Conservation (phyloP, 2,888 invertebrate genomes). For the Gonocerus acuteangulatus region DNA sequence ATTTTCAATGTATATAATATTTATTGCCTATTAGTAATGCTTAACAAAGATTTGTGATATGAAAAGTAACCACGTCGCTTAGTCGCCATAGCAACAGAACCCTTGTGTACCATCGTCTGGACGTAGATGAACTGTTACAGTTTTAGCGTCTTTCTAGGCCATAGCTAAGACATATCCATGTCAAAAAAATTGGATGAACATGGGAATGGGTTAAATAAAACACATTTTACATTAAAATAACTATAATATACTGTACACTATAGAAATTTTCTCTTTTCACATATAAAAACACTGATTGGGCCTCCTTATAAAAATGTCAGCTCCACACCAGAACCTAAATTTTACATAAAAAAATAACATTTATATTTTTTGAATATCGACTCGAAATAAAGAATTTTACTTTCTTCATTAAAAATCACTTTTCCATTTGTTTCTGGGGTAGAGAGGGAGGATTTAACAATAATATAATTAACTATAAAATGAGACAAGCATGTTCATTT, state of each 20-base stretch:
- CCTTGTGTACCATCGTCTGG: too few species aligned
- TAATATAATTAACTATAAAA: slow-evolving; percentile 10
- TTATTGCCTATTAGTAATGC: too few species aligned
- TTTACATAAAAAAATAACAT: slow-evolving; percentile 9
- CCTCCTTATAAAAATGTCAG: slow-evolving; percentile 14
- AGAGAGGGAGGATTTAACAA: slow-evolving; percentile 1
- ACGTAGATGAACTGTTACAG: too few species aligned
- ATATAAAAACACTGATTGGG: slow-evolving; percentile 25
- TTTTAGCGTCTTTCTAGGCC: too few species aligned
- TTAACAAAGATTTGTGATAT: too few species aligned
- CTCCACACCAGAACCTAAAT: slow-evolving; percentile 20
- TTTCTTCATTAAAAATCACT: slow-evolving; percentile 3
- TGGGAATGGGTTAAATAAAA: too few species aligned
- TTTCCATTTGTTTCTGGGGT: not conserved
- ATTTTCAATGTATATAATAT: too few species aligned
- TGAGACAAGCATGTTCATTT: slow-evolving; percentile 10
- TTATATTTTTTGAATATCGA: slow-evolving; percentile 7
- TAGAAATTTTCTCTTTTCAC: slow-evolving; percentile 10
- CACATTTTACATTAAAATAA: slow-evolving; percentile 9
- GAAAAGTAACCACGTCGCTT: too few species aligned
- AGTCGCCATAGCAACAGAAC: too few species aligned
- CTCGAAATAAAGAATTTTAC: slow-evolving; percentile 14
- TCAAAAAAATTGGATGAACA: too few species aligned
- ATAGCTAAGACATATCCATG: too few species aligned
- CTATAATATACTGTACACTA: slow-evolving; percentile 26